Evolutionary conservation across 2,797 vertebrate species (phyloP).

Genomic region (Lophotriccus pileatus): DNA sequence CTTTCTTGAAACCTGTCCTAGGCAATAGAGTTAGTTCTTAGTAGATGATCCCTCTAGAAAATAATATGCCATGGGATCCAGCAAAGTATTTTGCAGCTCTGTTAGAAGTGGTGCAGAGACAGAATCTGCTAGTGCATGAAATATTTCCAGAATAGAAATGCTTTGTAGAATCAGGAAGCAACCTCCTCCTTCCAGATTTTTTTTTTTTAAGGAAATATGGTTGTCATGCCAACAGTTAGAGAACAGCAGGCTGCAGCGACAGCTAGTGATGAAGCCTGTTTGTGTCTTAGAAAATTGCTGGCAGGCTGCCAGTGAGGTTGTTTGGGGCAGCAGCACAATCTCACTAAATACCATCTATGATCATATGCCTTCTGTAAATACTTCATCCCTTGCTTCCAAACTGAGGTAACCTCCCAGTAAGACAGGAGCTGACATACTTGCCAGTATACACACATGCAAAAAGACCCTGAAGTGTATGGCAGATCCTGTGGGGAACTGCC

Average conservation of each 20-base stretch:
- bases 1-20: background rate
- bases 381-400: background rate
- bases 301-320: background rate
- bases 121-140: background rate
- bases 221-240: conserved; percentile 26
- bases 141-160: background rate
- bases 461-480: background rate
- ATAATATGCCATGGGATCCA: background rate
- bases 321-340: background rate
- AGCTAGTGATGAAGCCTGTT: background rate
- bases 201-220: background rate
- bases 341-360: background rate
- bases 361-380: background rate
- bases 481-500: background rate
- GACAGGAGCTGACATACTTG: background rate
- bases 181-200: background rate
- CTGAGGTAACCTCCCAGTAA: background rate
- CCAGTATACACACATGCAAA: background rate
- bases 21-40: background rate
- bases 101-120: background rate
- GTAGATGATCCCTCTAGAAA: background rate
- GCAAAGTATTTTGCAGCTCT: background rate
- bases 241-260: conserved; percentile 39
- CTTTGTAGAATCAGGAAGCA: background rate
- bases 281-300: background rate